Conservation (phyloP, 2,797 vertebrate genomes). For the Pseudotriccus pelzelni region DNA sequence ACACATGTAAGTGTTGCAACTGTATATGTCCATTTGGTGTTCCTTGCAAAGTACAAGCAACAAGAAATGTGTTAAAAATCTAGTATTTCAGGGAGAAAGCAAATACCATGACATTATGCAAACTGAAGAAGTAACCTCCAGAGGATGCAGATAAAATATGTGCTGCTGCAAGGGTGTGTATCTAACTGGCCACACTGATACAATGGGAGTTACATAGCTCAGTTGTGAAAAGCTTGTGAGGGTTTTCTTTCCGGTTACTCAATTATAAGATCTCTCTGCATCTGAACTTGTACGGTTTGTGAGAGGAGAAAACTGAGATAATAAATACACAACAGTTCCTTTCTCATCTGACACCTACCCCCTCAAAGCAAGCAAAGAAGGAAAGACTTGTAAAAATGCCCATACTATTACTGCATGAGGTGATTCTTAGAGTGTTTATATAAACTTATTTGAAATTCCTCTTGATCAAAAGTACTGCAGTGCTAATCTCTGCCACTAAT, state of each 20-base stretch:
- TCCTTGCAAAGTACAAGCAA: background rate
- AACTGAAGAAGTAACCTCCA: background rate
- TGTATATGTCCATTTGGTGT: background rate
- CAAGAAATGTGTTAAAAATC: background rate
- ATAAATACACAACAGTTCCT: background rate
- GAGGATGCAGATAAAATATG: background rate
- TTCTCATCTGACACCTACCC: background rate
- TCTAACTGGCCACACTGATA: background rate
- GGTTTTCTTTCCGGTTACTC: background rate
- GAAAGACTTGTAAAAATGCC: background rate
- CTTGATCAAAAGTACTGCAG: background rate
- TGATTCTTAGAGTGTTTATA: background rate
- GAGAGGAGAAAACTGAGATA: background rate
- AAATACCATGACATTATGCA: background rate
- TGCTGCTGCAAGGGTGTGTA: background rate
- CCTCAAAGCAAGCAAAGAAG: background rate
- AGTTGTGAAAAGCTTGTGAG: background rate
- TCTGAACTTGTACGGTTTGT: background rate
- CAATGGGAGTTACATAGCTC: background rate
- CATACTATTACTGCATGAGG: background rate
- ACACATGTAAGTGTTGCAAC: background rate
- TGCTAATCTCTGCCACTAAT: background rate
- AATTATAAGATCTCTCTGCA: rapidly evolving
- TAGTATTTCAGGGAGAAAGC: background rate
- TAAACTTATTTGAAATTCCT: background rate